Evolutionary conservation across 1,140 invertebrate genomes (phyloP), one percentile per base, ranked within the genome.

Genomic region (Eumeta japonica): DNA sequence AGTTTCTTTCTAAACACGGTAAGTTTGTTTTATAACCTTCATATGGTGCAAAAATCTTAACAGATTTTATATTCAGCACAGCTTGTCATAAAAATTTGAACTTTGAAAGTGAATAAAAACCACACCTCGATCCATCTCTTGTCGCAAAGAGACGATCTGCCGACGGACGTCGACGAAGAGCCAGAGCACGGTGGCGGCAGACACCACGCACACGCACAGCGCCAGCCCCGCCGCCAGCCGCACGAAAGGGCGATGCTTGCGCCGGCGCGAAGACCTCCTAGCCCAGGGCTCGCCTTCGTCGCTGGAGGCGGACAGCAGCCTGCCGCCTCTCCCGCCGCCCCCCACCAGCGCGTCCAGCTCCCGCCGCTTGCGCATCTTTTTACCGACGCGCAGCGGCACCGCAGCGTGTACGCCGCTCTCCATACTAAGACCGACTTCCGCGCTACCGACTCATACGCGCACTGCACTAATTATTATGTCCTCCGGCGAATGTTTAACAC

Each of bases 81-180:
- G n/a, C n/a, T n/a, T 18, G 10, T 35, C 15, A 35, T 35, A n/a
- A 31, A 31, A 31, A 7, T 12, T 7, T 5, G 10, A 12, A 10
- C 10, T 12, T 31, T 12, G 11, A 12, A 31, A 12, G 10, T 12
- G 11, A 7, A 31, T 31, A 34, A 37, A 31, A 37, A 39, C 37
- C 66, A 28, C 52, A 85, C 84, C 83, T 84, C 82, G 79, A 55
- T 86, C 82, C 55, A 86, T 78, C 55, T 85, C 80, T 28, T 71
- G 78, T 43, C 83, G 75, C 3, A 86, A 73, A 4, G 79, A 80
- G 7, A 80, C 79, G 35, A 84, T 79, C 59, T 85, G 83, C 41
- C 84, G 75, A 47, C 83, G 75, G 16, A 85, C 81, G 50, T 86
- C 83, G 18, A 84, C 80, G 54, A 85, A 85, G 2, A 85, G 72